Percentiles rank a stretch among this genome's conserved stretches.
Evolutionary conservation across 2,113 vertebrate species (phyloP).

Genomic region (Dicentrarchus labrax): DNA sequence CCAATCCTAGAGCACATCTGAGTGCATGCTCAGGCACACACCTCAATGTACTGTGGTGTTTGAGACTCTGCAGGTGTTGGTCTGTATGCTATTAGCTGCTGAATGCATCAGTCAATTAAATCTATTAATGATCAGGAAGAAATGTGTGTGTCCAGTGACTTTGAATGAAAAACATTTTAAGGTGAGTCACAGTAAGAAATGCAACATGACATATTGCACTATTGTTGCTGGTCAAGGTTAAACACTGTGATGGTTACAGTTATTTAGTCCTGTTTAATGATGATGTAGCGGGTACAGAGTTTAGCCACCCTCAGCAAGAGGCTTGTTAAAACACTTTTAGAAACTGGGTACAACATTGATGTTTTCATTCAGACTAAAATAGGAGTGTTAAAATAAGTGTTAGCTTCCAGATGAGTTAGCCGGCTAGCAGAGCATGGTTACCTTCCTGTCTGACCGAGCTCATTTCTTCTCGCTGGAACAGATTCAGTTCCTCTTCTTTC

Average conservation of each 20-base stretch:
- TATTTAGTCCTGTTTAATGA: background rate
- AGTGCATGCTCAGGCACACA: too few species aligned
- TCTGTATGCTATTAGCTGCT: too few species aligned
- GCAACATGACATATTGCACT: background rate
- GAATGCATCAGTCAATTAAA: too few species aligned
- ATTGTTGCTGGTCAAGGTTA: constrained; percentile 53
- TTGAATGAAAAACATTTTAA: background rate
- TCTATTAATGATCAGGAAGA: too few species aligned
- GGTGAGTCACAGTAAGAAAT: background rate
- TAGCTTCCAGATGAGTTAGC: constrained; percentile 38
- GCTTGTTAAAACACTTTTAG: background rate
- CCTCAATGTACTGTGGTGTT: too few species aligned
- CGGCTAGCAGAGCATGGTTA: constrained; percentile 38
- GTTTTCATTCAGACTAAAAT: constrained; percentile 25
- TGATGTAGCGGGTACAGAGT: fast-evolving
- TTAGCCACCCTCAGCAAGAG: background rate
- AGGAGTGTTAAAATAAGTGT: background rate
- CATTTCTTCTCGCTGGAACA: constrained; percentile 54
- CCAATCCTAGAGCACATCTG: too few species aligned
- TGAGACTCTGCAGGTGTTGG: too few species aligned
- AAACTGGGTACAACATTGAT: fast-evolving
- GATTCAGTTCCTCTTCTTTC: background rate
- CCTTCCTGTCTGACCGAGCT: constrained; percentile 70
- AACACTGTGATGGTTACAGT: constrained; percentile 6
- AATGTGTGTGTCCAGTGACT: background rate